Conservation (phyloP, 2,797 vertebrate species). For the Tokudaia tokunoshimensis region DNA sequence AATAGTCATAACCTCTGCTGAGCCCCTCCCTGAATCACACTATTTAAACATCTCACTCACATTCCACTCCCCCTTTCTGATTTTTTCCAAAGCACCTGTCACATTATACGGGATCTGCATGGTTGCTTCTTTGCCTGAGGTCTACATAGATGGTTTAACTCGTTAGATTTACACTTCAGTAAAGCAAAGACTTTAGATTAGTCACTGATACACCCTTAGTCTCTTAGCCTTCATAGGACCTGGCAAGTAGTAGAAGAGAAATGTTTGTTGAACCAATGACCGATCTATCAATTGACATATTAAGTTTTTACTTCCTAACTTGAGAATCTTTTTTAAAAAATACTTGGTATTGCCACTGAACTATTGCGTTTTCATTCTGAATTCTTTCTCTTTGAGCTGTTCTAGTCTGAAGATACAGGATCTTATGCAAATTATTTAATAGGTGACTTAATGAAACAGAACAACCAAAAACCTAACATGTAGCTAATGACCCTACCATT, state of each 20-base stretch:
- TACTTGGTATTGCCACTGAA: not conserved
- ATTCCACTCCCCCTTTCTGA: not conserved
- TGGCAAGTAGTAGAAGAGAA: not conserved
- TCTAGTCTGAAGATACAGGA: constrained; percentile 28
- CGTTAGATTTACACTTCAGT: constrained; percentile 22
- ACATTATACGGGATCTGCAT: not conserved
- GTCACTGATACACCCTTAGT: not conserved
- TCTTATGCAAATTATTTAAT: not conserved
- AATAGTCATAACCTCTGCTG: not conserved
- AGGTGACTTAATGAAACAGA: not conserved
- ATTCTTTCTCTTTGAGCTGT: not conserved
- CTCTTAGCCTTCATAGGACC: not conserved
- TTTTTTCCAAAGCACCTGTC: constrained; percentile 17
- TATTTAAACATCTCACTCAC: not conserved
- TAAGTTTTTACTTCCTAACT: constrained; percentile 7
- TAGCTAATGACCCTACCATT: not conserved
- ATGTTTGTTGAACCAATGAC: not conserved
- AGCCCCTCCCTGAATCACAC: not conserved
- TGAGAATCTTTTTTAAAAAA: not conserved
- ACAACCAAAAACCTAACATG: not conserved
- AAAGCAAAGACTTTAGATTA: not conserved
- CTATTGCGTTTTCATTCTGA: constrained; percentile 35
- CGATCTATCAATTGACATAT: not conserved
- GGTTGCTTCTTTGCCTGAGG: not conserved
- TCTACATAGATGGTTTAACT: not conserved